phyloP scores from a whole-genome alignment of 2,797 vertebrate genomes.

The Craterocephalus amniculus region DNA sequence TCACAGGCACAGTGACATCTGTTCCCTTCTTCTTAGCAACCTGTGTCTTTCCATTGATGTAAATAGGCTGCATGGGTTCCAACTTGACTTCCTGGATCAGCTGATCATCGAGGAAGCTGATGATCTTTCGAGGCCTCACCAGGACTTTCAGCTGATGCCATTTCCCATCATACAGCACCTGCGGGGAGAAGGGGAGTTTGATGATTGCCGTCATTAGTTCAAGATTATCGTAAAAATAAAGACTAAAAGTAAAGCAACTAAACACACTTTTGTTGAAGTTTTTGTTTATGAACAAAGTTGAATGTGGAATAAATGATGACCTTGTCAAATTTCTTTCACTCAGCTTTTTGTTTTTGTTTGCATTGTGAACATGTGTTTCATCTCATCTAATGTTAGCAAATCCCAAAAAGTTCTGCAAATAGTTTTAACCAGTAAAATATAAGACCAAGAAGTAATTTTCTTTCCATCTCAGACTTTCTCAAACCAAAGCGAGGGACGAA shows the following conservation, averaged over 20 bases:
- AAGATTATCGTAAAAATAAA: slow-evolving; percentile 11
- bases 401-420: slow-evolving; percentile 33
- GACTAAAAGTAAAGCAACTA: slow-evolving; percentile 2
- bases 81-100: slow-evolving; percentile 66
- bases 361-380: slow-evolving; percentile 15
- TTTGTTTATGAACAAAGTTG: not conserved
- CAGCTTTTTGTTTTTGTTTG: slow-evolving; percentile 17
- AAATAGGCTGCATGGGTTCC: slow-evolving; percentile 81
- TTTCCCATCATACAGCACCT: slow-evolving; percentile 82
- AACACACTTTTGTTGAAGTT: not conserved
- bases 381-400: slow-evolving; percentile 24
- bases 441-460: slow-evolving; percentile 13
- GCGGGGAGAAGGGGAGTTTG: slow-evolving; percentile 10
- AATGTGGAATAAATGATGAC: slow-evolving; percentile 31
- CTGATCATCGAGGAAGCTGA: slow-evolving; percentile 80
- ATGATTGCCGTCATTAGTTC: not conserved
- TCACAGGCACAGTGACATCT: slow-evolving; percentile 79
- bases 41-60: slow-evolving; percentile 85
- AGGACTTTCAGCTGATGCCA: slow-evolving; percentile 88
- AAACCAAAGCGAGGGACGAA: not conserved
- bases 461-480: slow-evolving; percentile 45
- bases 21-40: slow-evolving; percentile 76
- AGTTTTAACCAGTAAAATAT: slow-evolving; percentile 8
- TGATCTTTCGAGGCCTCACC: slow-evolving; percentile 70
- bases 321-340: slow-evolving; percentile 32